Percentiles rank a stretch among this genome's conserved stretches.
Conservation (phyloP, 2,797 vertebrate species). For the Decapterus maruadsi region DNA sequence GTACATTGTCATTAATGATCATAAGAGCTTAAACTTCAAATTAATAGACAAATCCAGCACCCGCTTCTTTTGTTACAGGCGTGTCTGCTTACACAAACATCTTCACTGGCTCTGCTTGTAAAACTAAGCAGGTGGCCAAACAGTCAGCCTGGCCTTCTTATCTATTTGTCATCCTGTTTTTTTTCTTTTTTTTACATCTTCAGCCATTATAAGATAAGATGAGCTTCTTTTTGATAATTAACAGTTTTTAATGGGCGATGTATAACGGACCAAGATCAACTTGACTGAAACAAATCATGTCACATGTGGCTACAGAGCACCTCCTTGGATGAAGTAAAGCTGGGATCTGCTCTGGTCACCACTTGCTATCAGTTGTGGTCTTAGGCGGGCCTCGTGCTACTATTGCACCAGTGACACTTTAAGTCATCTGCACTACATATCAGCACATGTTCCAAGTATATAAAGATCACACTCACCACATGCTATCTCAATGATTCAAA, state of each 20-base stretch:
- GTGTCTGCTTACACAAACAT: constrained; percentile 33
- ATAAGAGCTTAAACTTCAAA: not conserved
- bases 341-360: constrained; percentile 10
- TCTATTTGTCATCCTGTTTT: constrained; percentile 14
- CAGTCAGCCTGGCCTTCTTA: not conserved
- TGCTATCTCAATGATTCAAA: not conserved
- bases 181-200: not conserved
- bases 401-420: constrained; percentile 4
- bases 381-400: not conserved
- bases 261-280: constrained; percentile 24
- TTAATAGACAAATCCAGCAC: constrained; percentile 1
- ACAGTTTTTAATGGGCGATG: constrained; percentile 5
- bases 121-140: constrained; percentile 54
- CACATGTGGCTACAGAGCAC: not conserved
- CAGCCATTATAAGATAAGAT: constrained; percentile 29
- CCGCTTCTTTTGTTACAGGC: constrained; percentile 32
- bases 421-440: constrained; percentile 15
- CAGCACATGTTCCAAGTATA: not conserved
- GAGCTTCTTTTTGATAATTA: not conserved
- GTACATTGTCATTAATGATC: not conserved
- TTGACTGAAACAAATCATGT: not conserved
- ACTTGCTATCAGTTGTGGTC: not conserved
- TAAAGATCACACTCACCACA: not conserved
- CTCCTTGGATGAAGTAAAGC: not conserved
- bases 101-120: constrained; percentile 18